These are phyloP conservation scores for Tribolium freemani DNA, from an alignment of 2,888 invertebrate genomes.

Conservation along the genomic window DNA sequence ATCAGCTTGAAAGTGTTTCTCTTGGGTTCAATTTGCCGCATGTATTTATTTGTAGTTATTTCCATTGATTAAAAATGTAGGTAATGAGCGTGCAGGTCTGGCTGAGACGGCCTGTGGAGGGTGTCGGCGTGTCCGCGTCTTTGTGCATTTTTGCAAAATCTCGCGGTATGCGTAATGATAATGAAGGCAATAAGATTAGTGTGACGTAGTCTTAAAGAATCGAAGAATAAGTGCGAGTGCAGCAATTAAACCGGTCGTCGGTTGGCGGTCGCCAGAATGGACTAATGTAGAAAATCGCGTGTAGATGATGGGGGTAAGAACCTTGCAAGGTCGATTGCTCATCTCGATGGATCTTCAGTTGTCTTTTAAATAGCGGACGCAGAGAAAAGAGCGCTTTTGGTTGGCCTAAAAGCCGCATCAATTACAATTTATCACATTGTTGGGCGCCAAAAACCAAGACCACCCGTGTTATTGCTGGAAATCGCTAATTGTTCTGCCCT, in stretches of 20 bases:
- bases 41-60: too few species aligned
- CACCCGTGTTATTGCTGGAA: conserved; percentile 57
- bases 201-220: conserved; percentile 14
- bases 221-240: conserved; percentile 43
- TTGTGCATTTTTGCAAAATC: not conserved
- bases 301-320: conserved; percentile 56
- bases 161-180: not conserved
- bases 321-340: conserved; percentile 60
- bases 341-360: conserved; percentile 44
- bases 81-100: too few species aligned
- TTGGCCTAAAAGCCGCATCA: conserved; percentile 34
- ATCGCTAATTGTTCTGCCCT: conserved; percentile 56
- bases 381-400: conserved; percentile 12
- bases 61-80: too few species aligned
- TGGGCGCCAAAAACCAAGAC: conserved; percentile 46
- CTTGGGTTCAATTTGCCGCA: too few species aligned
- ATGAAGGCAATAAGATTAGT: conserved; percentile 18
- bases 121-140: too few species aligned
- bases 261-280: conserved; percentile 39
- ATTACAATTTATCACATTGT: conserved; percentile 44
- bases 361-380: conserved; percentile 39
- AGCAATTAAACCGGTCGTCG: conserved; percentile 48
- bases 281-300: conserved; percentile 48
- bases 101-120: too few species aligned
- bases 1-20: too few species aligned